phyloP scores from a whole-genome alignment of 2,113 vertebrate genomes.

The Eulemur rufifrons region DNA sequence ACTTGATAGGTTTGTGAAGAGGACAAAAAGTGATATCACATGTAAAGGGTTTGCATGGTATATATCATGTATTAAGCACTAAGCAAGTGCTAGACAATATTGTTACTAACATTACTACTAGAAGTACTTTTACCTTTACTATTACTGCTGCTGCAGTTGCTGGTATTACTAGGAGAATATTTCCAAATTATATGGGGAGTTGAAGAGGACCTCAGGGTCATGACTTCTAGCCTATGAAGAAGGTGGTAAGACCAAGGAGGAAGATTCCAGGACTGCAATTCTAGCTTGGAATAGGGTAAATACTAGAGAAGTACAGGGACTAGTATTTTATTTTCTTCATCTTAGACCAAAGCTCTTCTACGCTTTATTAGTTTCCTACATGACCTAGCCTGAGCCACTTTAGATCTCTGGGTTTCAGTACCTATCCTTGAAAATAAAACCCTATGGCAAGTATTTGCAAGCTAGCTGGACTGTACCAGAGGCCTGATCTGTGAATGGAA shows the following conservation, averaged over 20 bases:
- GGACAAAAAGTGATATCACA: background rate
- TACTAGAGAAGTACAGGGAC: background rate
- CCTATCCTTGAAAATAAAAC: slow-evolving; percentile 9
- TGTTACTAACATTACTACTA: background rate
- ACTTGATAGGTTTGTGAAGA: slow-evolving; percentile 9
- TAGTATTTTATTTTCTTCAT: slow-evolving; percentile 11
- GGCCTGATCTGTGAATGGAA: background rate
- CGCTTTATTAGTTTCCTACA: slow-evolving; percentile 4
- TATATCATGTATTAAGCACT: background rate
- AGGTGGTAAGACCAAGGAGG: background rate
- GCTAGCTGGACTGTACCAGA: background rate
- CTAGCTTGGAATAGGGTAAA: background rate
- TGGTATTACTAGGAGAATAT: background rate
- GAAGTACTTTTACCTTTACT: background rate
- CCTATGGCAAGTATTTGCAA: background rate
- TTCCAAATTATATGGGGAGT: background rate
- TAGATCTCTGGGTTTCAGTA: background rate
- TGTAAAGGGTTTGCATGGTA: background rate
- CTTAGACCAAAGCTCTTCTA: background rate
- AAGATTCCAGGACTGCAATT: background rate
- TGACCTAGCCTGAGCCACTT: background rate
- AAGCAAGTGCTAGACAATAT: background rate
- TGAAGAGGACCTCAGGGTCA: background rate
- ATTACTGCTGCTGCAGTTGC: background rate
- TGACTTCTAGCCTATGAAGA: slow-evolving; percentile 2